Conservation (phyloP, 1,140 invertebrate species). For the Diabrotica undecimpunctata region DNA sequence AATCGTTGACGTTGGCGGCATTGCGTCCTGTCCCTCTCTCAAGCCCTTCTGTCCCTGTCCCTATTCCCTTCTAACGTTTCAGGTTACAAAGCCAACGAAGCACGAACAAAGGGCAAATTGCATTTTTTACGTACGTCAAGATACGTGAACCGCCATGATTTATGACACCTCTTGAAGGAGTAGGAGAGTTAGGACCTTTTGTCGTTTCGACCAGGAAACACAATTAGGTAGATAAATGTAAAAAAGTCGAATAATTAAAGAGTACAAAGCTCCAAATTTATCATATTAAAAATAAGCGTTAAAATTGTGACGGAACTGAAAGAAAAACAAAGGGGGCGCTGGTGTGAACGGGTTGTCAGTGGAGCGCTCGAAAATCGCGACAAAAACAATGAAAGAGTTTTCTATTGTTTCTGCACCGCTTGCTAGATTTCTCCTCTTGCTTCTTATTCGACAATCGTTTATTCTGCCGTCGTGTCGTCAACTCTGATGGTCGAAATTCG, state of each 20-base stretch:
- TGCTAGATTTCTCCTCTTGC: conserved; percentile 23
- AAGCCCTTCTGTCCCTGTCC: no score
- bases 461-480: conserved; percentile 33
- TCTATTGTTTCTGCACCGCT: conserved; percentile 44
- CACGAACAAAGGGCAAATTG: conserved; percentile 34
- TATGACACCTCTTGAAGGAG: conserved; percentile 41
- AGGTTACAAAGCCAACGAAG: conserved; percentile 27
- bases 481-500: conserved; percentile 31
- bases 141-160: conserved; percentile 43
- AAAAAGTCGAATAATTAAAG: conserved; percentile 49
- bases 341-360: conserved; percentile 43
- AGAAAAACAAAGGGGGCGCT: conserved; percentile 45
- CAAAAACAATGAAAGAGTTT: conserved; percentile 47
- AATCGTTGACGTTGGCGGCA: no score
- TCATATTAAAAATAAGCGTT: conserved; percentile 49
- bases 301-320: conserved; percentile 44
- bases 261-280: conserved; percentile 48
- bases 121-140: conserved; percentile 41
- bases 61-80: background rate
- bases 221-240: conserved; percentile 50
- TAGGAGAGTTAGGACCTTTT: conserved; percentile 32
- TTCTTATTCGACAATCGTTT: conserved; percentile 42
- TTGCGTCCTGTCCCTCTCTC: no score
- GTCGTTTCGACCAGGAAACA: conserved; percentile 45
- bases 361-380: conserved; percentile 40